Percentiles rank a stretch among this genome's conserved stretches.
These are phyloP conservation scores for Escarpia spicata DNA, from an alignment of 2,888 invertebrate genomes.

Conservation along the genomic window DNA sequence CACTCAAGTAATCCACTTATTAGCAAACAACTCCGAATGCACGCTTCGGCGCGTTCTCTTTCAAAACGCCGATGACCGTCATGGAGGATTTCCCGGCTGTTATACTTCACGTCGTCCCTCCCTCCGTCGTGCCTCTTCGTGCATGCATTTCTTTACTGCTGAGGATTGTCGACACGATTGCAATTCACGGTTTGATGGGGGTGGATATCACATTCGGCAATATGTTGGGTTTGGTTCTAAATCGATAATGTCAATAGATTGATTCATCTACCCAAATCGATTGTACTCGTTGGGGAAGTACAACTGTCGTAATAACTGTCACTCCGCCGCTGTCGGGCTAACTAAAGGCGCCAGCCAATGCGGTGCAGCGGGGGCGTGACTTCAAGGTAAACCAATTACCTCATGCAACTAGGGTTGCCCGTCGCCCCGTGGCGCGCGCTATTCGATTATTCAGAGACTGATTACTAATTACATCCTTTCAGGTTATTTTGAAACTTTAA, in stretches of 20 bases:
- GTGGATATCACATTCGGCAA: not conserved
- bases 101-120: not conserved
- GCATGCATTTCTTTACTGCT: not conserved
- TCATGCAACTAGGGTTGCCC: not conserved
- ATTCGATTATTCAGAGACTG: not conserved
- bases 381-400: not conserved
- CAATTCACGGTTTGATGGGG: not conserved
- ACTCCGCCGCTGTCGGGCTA: not conserved
- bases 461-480: conserved; percentile 9
- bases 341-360: not conserved
- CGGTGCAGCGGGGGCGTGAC: not conserved
- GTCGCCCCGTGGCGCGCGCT: not conserved
- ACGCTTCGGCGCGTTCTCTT: conserved; percentile 16
- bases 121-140: not conserved
- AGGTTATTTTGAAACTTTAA: not conserved
- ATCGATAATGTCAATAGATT: not conserved
- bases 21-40: conserved; percentile 11
- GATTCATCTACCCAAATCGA: not conserved
- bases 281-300: not conserved
- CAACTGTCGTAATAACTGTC: not conserved
- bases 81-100: conserved; percentile 16
- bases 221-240: not conserved
- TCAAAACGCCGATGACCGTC: conserved; percentile 6
- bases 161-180: not conserved
- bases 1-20: conserved; percentile 6